phyloP scores from a whole-genome alignment of 2,797 vertebrate species.

The Muscicapa comitata region DNA sequence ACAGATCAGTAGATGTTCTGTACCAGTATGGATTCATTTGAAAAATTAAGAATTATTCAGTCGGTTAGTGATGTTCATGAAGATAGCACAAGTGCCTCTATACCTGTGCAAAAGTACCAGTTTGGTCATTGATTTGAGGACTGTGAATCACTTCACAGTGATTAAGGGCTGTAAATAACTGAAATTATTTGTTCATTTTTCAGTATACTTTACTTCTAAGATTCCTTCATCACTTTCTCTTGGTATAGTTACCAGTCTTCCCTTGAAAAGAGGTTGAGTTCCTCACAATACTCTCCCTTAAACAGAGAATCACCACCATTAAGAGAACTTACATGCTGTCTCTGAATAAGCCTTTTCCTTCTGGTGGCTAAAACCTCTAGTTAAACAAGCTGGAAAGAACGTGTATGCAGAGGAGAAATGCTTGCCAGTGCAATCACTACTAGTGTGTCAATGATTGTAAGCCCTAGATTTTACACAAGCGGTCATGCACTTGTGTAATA shows the following conservation, averaged over 20 bases:
- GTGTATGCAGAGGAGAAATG: not conserved
- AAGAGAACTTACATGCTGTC: not conserved
- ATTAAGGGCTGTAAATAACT: not conserved
- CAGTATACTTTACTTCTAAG: not conserved
- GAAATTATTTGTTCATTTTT: not conserved
- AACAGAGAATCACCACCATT: not conserved
- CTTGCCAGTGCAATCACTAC: not conserved
- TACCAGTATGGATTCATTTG: not conserved
- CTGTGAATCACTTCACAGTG: not conserved
- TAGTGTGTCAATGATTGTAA: not conserved
- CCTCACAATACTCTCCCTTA: not conserved
- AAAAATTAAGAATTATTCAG: not conserved
- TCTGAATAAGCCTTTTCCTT: not conserved
- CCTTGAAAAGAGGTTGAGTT: not conserved
- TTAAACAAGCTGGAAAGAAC: not conserved
- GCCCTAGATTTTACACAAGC: not conserved
- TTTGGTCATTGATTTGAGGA: not conserved
- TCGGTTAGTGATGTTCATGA: not conserved
- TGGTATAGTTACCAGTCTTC: not conserved
- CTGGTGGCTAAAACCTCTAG: not conserved
- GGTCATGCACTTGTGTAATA: not conserved
- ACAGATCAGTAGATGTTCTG: not conserved
- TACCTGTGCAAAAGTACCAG: not conserved
- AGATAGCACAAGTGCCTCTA: not conserved
- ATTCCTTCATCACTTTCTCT: not conserved